phyloP scores from a whole-genome alignment of 2,888 invertebrate species.

The Ischnura elegans region DNA sequence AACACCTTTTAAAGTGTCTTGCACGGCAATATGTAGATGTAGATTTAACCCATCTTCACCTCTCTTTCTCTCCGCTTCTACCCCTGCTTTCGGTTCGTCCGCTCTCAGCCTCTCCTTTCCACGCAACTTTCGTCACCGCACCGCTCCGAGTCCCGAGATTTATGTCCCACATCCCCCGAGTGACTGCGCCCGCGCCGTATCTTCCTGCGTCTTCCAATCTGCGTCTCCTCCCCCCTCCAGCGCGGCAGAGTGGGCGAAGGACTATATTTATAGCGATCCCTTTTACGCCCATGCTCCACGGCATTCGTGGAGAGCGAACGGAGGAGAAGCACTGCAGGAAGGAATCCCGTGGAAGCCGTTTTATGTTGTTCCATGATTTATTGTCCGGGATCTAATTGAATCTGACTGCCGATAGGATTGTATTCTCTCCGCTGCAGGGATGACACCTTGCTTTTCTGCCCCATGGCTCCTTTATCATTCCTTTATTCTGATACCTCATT shows the following conservation, averaged over 20 bases:
- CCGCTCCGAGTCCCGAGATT: neutral
- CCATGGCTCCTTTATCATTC: neutral
- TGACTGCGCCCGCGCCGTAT: neutral
- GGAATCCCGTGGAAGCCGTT: slow-evolving; percentile 31
- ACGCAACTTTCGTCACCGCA: neutral
- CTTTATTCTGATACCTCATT: neutral
- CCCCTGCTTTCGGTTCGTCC: neutral
- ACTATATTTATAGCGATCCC: slow-evolving; percentile 33
- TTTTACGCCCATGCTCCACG: slow-evolving; percentile 9
- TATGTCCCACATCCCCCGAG: slow-evolving; percentile 30
- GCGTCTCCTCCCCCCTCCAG: neutral
- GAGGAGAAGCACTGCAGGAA: neutral
- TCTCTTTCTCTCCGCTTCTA: neutral
- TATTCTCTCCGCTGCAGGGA: neutral
- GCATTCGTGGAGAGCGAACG: neutral
- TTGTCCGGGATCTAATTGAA: slow-evolving; percentile 19
- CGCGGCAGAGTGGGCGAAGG: slow-evolving; percentile 49
- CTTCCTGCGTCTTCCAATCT: neutral
- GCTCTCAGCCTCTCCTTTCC: neutral
- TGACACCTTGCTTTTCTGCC: neutral
- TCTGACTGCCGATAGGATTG: slow-evolving; percentile 31
- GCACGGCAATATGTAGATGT: no score
- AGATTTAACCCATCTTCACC: no score
- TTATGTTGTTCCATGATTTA: slow-evolving; percentile 38
- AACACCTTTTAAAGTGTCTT: no score